Conservation (phyloP, 2,888 invertebrate genomes). For the Sinopyrophorus schimmeli region DNA sequence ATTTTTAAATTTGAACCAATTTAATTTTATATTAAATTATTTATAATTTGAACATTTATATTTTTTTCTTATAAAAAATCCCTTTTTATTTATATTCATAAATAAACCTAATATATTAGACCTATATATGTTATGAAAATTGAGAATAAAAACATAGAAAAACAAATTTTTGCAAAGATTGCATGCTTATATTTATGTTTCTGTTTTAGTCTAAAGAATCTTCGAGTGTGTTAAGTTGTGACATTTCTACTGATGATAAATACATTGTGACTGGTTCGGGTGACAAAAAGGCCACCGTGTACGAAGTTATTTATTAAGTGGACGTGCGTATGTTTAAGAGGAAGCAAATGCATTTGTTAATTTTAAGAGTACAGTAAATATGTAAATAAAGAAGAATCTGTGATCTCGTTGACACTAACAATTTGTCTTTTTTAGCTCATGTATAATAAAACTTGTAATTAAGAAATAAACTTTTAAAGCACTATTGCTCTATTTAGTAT, state of each 20-base stretch:
- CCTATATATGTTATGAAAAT: too few relatives aligned
- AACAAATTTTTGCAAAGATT: too few relatives aligned
- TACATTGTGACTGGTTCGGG: constrained; percentile 98
- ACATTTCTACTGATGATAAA: constrained; percentile 97
- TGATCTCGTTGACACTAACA: constrained; percentile 31
- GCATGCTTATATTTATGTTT: too few relatives aligned
- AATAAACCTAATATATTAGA: too few relatives aligned
- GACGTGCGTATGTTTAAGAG: constrained; percentile 9
- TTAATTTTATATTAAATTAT: too few relatives aligned
- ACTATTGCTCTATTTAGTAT: constrained; percentile 11
- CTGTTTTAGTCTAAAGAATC: constrained; percentile 87
- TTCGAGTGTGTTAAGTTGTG: constrained; percentile 96
- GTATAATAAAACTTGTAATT: constrained; percentile 22
- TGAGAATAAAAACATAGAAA: too few relatives aligned
- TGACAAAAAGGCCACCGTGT: constrained; percentile 96
- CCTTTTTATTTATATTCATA: too few relatives aligned
- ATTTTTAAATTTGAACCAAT: too few relatives aligned
- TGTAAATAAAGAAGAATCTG: constrained; percentile 30
- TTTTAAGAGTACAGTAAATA: constrained; percentile 26
- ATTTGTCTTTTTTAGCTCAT: constrained; percentile 31
- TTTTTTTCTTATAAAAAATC: too few relatives aligned
- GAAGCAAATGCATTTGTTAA: constrained; percentile 18
- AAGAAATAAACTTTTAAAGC: constrained; percentile 23
- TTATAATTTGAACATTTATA: too few relatives aligned
- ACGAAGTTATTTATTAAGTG: constrained; percentile 89